Conservation (phyloP, 2,113 vertebrate genomes). For the Monopterus albus region DNA sequence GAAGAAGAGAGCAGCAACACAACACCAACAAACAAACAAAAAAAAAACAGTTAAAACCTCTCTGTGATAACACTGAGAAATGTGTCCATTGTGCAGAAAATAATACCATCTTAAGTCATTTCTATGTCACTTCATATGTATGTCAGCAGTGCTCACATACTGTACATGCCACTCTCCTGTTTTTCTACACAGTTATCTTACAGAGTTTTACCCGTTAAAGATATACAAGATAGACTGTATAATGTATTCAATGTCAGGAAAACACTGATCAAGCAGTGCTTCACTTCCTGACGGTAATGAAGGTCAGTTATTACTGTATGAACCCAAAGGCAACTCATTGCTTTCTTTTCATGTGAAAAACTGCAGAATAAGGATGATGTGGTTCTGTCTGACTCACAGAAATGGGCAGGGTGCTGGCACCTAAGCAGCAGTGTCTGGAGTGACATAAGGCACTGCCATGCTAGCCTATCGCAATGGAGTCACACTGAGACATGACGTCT, state of each 20-base stretch:
- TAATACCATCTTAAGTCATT: too few species aligned
- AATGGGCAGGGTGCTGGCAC: slow-evolving; percentile 24
- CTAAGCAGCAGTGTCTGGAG: slow-evolving; percentile 42
- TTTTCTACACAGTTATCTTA: neutral
- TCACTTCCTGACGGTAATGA: neutral
- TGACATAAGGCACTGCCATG: slow-evolving; percentile 50
- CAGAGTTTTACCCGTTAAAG: neutral
- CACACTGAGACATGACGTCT: slow-evolving; percentile 72
- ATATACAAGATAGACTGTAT: neutral
- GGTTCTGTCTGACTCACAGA: slow-evolving; percentile 1
- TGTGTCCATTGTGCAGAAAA: too few species aligned
- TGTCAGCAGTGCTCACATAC: too few species aligned
- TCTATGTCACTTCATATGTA: too few species aligned
- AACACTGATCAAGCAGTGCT: neutral
- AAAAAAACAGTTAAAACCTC: too few species aligned
- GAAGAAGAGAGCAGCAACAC: too few species aligned
- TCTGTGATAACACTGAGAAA: too few species aligned
- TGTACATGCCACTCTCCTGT: neutral
- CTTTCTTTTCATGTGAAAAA: slow-evolving; percentile 8
- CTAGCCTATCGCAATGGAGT: slow-evolving; percentile 24
- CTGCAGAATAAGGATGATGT: slow-evolving; percentile 9
- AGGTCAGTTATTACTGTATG: slow-evolving; percentile 6
- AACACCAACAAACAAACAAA: too few species aligned
- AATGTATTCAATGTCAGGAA: neutral
- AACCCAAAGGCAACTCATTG: neutral